A percentile compares a stretch with the other conserved stretches of the same genome.
These are phyloP conservation scores for Solenopsis fugax DNA, from an alignment of 1,140 invertebrate genomes.

Conservation along the genomic window DNA sequence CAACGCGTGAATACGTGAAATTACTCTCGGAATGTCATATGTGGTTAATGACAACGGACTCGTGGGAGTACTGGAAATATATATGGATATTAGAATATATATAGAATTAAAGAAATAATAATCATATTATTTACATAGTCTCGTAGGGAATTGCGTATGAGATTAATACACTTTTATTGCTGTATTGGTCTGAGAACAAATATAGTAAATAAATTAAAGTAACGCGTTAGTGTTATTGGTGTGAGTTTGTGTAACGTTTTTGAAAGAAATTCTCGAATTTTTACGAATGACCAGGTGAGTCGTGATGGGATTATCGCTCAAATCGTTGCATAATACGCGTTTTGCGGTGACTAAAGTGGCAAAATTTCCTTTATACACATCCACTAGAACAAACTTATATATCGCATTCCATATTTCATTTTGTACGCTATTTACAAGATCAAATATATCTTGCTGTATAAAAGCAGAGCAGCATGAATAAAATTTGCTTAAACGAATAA, in stretches of 20 bases:
- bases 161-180: slow-evolving; percentile 11
- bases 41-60: slow-evolving; percentile 24
- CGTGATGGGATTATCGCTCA: neutral
- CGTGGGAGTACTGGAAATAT: neutral
- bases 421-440: slow-evolving; percentile 1
- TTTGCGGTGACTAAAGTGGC: neutral
- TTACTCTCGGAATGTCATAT: slow-evolving; percentile 8
- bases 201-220: neutral
- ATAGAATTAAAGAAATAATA: neutral
- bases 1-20: slow-evolving; percentile 16
- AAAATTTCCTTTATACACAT: slow-evolving; percentile 14
- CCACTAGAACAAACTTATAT: neutral
- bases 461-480: neutral
- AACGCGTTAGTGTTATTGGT: neutral
- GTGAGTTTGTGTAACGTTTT: neutral
- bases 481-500: slow-evolving; percentile 31
- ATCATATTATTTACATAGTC: neutral
- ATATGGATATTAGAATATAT: too few relatives aligned
- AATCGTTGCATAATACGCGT: slow-evolving; percentile 13
- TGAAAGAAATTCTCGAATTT: neutral
- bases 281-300: neutral
- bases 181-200: slow-evolving; percentile 19
- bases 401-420: slow-evolving; percentile 17
- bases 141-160: neutral
- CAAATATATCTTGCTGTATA: neutral